Conservation (phyloP, 2,797 vertebrate genomes). For the Phoeniculus purpureus region DNA sequence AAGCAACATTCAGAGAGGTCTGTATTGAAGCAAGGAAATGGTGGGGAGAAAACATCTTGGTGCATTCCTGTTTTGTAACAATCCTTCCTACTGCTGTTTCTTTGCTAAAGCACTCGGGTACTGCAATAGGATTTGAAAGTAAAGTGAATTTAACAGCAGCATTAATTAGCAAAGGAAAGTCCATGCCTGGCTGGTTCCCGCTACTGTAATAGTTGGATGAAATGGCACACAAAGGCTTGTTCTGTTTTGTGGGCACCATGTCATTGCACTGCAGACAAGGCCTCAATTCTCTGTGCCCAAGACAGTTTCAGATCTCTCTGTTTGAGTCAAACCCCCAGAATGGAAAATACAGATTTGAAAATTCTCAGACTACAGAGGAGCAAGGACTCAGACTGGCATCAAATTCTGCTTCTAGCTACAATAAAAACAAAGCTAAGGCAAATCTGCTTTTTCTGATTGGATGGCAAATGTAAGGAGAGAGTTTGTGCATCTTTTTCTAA, state of each 20-base stretch:
- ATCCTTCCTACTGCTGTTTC: background rate
- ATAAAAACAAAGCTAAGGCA: background rate
- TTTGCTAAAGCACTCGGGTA: background rate
- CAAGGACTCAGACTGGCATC: slow-evolving; percentile 1
- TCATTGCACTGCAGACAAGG: slow-evolving; percentile 47
- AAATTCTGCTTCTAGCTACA: slow-evolving; percentile 1
- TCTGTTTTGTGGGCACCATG: slow-evolving; percentile 14
- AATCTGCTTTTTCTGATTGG: background rate
- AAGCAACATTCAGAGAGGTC: background rate
- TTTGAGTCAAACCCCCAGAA: background rate
- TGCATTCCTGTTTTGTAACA: background rate
- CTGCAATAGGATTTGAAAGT: background rate
- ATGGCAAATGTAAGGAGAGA: background rate
- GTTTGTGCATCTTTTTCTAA: background rate
- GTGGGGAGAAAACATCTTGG: background rate
- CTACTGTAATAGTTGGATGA: slow-evolving; percentile 58
- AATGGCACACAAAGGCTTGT: slow-evolving; percentile 48
- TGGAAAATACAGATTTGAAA: slow-evolving; percentile 19
- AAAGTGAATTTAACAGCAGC: slow-evolving; percentile 18
- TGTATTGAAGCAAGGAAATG: background rate
- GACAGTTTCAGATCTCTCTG: slow-evolving; percentile 33
- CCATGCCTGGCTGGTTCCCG: slow-evolving; percentile 33
- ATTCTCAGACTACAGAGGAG: background rate
- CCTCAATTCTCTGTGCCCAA: slow-evolving; percentile 38
- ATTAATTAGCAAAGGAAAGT: slow-evolving; percentile 32